phyloP scores from a whole-genome alignment of 2,888 invertebrate genomes.

The Villa cingulata region DNA sequence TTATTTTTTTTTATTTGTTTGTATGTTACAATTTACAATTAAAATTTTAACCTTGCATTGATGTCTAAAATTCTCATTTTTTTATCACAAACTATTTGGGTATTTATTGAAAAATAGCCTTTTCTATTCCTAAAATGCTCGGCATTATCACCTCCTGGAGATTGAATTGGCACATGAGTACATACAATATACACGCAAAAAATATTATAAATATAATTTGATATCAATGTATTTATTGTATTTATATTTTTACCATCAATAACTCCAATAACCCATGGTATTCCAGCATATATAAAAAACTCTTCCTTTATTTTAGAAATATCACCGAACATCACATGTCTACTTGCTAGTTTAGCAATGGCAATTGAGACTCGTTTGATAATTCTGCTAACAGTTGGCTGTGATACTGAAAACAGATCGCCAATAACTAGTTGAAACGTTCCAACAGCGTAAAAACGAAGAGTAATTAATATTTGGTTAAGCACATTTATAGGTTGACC shows the following conservation, averaged over 20 bases:
- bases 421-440: conserved; percentile 2
- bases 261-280: background rate
- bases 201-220: too few relatives aligned
- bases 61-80: conserved; percentile 3
- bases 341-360: background rate
- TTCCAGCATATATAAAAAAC: background rate
- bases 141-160: conserved; percentile 9
- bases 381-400: background rate
- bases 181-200: background rate
- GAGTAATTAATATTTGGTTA: conserved; percentile 1
- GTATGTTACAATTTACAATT: too few relatives aligned
- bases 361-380: background rate
- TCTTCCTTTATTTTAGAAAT: background rate
- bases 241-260: background rate
- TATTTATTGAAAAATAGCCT: conserved; percentile 6
- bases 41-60: conserved; percentile 3
- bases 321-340: background rate
- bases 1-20: too few relatives aligned
- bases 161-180: background rate
- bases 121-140: conserved; percentile 6
- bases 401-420: background rate
- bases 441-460: conserved; percentile 6
- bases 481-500: background rate
- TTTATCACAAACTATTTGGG: conserved; percentile 5
- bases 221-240: too few relatives aligned